Conservation (phyloP, 92 coral and sea anemone species). For the Bergia puertoricense region DNA sequence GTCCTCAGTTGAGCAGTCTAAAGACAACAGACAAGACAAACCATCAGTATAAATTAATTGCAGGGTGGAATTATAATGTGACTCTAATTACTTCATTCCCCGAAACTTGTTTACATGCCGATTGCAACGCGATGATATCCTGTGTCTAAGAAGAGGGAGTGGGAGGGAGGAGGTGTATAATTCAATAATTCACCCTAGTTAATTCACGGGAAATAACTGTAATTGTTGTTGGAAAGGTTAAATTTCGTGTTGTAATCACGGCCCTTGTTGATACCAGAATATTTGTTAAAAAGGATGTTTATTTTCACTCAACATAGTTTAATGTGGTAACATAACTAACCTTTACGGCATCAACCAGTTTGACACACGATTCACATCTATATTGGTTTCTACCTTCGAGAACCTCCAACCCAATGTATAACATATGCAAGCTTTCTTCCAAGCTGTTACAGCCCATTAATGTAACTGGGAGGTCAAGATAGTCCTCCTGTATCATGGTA, state of each 20-base stretch:
- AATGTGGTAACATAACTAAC: constrained; percentile 41
- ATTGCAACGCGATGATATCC: too few relatives aligned
- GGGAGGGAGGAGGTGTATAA: too few relatives aligned
- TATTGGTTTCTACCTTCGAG: constrained; percentile 77
- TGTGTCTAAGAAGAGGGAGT: too few relatives aligned
- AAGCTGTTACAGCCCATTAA: constrained; percentile 70
- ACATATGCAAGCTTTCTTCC: constrained; percentile 71
- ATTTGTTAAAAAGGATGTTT: too few relatives aligned
- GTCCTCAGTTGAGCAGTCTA: not conserved
- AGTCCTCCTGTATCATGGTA: constrained; percentile 62
- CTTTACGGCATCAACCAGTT: constrained; percentile 74
- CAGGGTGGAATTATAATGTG: not conserved
- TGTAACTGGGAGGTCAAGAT: constrained; percentile 78
- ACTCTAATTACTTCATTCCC: not conserved
- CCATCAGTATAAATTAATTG: not conserved
- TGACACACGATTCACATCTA: constrained; percentile 71
- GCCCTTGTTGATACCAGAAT: too few relatives aligned
- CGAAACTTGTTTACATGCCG: not conserved
- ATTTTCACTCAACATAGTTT: not conserved
- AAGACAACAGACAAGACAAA: not conserved
- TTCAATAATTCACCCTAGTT: too few relatives aligned
- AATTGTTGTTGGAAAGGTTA: too few relatives aligned
- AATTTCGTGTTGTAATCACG: too few relatives aligned
- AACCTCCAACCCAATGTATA: constrained; percentile 62
- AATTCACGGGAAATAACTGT: too few relatives aligned